Evolutionary conservation across 2,113 vertebrate genomes (phyloP), one percentile per base, ranked within the genome.

Genomic region (Hydrochoerus hydrochaeris): DNA sequence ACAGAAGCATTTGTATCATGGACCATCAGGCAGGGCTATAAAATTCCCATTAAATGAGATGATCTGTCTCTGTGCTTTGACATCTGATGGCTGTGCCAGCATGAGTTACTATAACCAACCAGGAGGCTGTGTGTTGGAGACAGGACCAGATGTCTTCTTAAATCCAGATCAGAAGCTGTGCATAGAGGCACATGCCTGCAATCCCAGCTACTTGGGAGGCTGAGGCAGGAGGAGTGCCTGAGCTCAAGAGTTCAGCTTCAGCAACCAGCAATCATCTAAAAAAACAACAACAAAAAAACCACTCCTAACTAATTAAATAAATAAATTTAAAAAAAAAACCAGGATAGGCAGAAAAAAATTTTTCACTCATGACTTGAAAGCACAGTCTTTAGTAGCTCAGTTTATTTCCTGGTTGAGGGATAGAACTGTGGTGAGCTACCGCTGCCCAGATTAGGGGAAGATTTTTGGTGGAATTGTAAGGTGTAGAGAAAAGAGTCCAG

Each of bases 1-100:
- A 78, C 44, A 69, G 65, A 0, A 9, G 4, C 0, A 0, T n/a
- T 60, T 19, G 2, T 16, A n/a, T 3, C 20, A 46, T 2, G 46
- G 38, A 17, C 26, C 24, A 19, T 30, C 17, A 5, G 5, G 24
- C 35, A 38, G 35, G 22, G 3, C 12, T 46, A 26, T 20, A 20
- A 82, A 71, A 67, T 44, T 58, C 52, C 13, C n/a, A 3, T 10
- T n/a, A 6, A 7, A 22, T 57, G 63, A 83, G 58, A 19, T 41
- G 3, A 22, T 83, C 52, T 44, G 14, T 58, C 88, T 65, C 63
- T 80, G 75, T 71, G 7, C 24, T 63, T 44, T n/a, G 69, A 41
- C 71, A 49, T 1, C 5, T 2, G 41, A 52, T 57, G 54, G 20
- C 54, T 57, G 1, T 57, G 54, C 54, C 19, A 57, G 54, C 54